Evolutionary conservation across 2,888 invertebrate species (phyloP).

Genomic region (Leucophenga montana): DNA sequence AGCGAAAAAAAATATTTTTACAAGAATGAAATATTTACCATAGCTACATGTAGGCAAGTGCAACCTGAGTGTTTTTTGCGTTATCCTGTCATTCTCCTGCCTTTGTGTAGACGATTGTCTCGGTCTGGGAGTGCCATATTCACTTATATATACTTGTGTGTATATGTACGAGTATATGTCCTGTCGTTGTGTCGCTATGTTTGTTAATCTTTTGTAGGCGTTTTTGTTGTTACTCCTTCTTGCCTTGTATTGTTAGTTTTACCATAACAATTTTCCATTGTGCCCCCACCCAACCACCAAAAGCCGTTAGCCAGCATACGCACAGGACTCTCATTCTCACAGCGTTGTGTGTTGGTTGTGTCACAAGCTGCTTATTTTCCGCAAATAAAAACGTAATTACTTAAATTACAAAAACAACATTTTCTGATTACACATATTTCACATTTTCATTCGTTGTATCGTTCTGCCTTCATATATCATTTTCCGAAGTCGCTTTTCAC

Average conservation of each 20-base stretch:
- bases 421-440: slow-evolving; percentile 58
- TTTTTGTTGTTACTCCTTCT: slow-evolving; percentile 6
- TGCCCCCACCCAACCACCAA: neutral
- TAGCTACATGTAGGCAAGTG: too few species aligned
- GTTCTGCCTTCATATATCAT: neutral
- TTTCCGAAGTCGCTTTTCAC: neutral
- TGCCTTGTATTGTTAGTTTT: slow-evolving; percentile 6
- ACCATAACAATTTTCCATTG: slow-evolving; percentile 11
- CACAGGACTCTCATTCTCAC: neutral
- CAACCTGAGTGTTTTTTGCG: too few species aligned
- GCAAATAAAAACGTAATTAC: slow-evolving; percentile 51
- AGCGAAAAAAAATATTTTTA: too few species aligned
- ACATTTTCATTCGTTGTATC: slow-evolving; percentile 38
- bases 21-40: too few species aligned
- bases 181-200: too few species aligned
- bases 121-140: too few species aligned
- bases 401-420: slow-evolving; percentile 55
- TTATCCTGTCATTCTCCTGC: too few species aligned
- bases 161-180: too few species aligned
- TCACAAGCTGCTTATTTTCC: slow-evolving; percentile 21
- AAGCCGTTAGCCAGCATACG: neutral
- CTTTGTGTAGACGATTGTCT: too few species aligned
- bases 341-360: neutral
- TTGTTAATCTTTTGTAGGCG: neutral
- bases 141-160: too few species aligned